phyloP scores from a whole-genome alignment of 2,888 invertebrate species.

The Apamea anceps region DNA sequence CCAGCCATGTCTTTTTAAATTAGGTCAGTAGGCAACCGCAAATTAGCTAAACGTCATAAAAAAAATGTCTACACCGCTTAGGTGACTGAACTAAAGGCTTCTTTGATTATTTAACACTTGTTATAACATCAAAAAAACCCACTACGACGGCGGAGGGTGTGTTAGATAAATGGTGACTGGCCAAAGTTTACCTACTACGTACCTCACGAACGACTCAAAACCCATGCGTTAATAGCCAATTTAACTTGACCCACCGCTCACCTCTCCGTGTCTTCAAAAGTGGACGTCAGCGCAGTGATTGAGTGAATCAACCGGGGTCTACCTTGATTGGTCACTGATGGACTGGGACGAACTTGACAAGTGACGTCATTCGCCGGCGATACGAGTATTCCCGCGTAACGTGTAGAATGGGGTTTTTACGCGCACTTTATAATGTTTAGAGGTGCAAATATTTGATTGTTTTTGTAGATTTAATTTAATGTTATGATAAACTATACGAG shows the following conservation, averaged over 20 bases:
- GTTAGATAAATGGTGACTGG: conserved; percentile 62
- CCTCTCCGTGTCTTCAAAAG: background rate
- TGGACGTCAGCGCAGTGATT: conserved; percentile 10
- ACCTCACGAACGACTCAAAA: conserved; percentile 59
- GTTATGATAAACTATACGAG: background rate
- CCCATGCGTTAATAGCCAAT: background rate
- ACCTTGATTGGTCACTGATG: conserved; percentile 53
- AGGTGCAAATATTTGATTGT: conserved; percentile 32
- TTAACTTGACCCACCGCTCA: conserved; percentile 21
- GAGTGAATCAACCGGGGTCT: conserved; percentile 50
- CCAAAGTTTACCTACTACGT: conserved; percentile 51
- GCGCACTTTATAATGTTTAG: conserved; percentile 64
- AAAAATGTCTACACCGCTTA: conserved; percentile 31
- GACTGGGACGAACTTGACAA: conserved; percentile 31
- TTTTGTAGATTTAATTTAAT: too few species aligned
- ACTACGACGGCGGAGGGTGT: conserved; percentile 65
- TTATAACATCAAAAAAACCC: conserved; percentile 47
- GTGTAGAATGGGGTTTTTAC: conserved; percentile 72
- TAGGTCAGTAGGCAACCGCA: conserved; percentile 23
- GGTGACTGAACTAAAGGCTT: conserved; percentile 50
- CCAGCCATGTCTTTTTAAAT: background rate
- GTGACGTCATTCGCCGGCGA: conserved; percentile 67
- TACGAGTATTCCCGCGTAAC: conserved; percentile 56
- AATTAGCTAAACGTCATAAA: conserved; percentile 3
- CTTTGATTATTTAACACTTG: conserved; percentile 34